These are phyloP conservation scores for Martes martes DNA, from an alignment of 2,113 vertebrate genomes.

Conservation along the genomic window DNA sequence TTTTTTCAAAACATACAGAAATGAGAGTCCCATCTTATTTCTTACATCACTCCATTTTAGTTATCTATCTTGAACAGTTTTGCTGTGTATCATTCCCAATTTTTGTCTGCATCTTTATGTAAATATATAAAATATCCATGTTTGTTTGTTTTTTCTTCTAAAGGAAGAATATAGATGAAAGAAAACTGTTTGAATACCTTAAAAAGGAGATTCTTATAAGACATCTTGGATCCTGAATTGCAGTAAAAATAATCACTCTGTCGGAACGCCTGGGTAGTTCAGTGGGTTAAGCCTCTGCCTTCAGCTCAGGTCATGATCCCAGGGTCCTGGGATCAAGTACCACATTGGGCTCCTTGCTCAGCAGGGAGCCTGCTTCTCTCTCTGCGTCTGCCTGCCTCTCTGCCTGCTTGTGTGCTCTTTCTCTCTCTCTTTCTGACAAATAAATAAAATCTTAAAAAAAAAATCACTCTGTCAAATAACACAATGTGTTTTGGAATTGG, in stretches of 20 bases:
- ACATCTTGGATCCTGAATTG: background rate
- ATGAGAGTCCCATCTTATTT: background rate
- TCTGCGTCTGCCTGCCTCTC: no score
- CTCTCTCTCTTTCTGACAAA: no score
- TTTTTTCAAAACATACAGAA: background rate
- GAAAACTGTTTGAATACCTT: background rate
- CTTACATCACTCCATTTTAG: background rate
- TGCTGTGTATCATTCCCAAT: background rate
- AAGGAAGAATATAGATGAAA: background rate
- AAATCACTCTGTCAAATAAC: background rate
- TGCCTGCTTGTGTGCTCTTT: no score
- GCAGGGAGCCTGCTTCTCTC: no score
- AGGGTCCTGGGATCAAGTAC: no score
- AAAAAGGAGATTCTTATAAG: background rate
- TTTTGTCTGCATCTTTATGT: background rate
- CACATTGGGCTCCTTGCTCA: no score
- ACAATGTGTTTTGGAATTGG: background rate
- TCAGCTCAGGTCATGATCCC: no score
- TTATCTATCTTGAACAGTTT: background rate
- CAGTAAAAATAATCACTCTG: background rate
- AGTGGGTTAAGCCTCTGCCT: no score
- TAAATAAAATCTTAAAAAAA: background rate
- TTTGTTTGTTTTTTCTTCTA: background rate
- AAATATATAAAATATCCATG: background rate
- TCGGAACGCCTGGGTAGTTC: no score